These are phyloP conservation scores for Phoeniculus purpureus DNA, from an alignment of 2,797 vertebrate species.

Conservation along the genomic window DNA sequence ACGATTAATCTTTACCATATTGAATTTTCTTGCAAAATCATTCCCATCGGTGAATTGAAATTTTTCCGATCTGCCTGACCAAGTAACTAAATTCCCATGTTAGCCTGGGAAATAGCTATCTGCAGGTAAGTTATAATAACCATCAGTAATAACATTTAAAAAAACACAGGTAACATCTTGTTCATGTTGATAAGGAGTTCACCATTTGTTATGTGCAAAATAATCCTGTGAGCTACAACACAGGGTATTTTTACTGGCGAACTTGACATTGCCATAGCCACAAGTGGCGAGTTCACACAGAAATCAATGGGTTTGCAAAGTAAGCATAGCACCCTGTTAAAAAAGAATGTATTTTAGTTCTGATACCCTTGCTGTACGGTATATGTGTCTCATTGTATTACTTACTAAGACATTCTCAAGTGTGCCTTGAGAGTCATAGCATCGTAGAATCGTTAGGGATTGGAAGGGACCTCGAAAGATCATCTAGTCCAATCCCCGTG, in stretches of 20 bases:
- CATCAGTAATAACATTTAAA: background rate
- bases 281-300: background rate
- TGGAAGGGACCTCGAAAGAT: too few species aligned
- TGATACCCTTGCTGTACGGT: background rate
- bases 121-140: background rate
- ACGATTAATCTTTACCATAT: constrained; percentile 33
- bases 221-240: background rate
- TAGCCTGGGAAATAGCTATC: background rate
- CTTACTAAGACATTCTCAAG: background rate
- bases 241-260: background rate
- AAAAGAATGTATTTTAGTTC: background rate
- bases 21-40: constrained; percentile 43
- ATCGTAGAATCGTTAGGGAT: too few species aligned
- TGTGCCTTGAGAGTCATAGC: too few species aligned
- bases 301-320: background rate
- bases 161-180: background rate
- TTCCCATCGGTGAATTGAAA: constrained; percentile 40
- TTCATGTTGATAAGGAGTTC: background rate
- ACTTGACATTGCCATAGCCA: background rate
- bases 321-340: background rate
- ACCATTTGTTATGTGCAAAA: background rate
- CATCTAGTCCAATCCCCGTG: too few species aligned
- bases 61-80: background rate
- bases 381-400: background rate
- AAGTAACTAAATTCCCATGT: constrained; percentile 20